Evolutionary conservation across 2,113 vertebrate genomes (phyloP), one percentile per base, ranked within the genome.

Genomic region (Nansenia antarctica): DNA sequence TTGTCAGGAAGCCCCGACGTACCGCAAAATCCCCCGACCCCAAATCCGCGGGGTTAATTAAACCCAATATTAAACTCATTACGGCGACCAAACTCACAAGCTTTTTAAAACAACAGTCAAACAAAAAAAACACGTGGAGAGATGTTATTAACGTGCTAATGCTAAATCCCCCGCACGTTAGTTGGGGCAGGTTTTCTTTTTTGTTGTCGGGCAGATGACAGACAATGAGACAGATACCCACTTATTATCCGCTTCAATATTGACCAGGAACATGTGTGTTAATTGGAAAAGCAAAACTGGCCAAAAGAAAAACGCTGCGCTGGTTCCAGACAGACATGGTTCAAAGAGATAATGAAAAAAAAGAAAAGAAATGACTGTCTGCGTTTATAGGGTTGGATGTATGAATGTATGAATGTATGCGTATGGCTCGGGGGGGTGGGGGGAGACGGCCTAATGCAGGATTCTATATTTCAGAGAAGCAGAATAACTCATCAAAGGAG

Each of bases 21-120:
- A 67, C 49, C 53, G 72, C n/a, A 82, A 65, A 45, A 39, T 78
- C 74, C 65, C 67, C 22, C 58, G 83, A 88, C 86, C 88, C 74
- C 35, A 62, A 72, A 82, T 85, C 86, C 66, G 39, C 77, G 47
- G 76, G 89, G 87, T 92, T 92, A 92, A 92, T 92, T 89, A 92
- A 90, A 92, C 87, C 86, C 79, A 88, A 90, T n/a, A 91, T 91
- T 78, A 91, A 84, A 86, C 78, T 86, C 85, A 88, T 90, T 91
- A 90, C 82, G 82, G 65, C 68, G 3, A n/a, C 60, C 84, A 65
- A 74, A 89, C 87, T 89, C 90, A 92, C 87, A 90, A 91, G 88
- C 85, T 83, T 85, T 87, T 74, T 61, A 37, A 85, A 84, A 83
- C 79, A 81, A 79, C 79, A 82, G 69, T 84, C 73, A 84, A 88